Percentiles rank a stretch among this genome's conserved stretches.
These are phyloP conservation scores for Dryobotodes eremita DNA, from an alignment of 2,888 invertebrate species.

Conservation along the genomic window DNA sequence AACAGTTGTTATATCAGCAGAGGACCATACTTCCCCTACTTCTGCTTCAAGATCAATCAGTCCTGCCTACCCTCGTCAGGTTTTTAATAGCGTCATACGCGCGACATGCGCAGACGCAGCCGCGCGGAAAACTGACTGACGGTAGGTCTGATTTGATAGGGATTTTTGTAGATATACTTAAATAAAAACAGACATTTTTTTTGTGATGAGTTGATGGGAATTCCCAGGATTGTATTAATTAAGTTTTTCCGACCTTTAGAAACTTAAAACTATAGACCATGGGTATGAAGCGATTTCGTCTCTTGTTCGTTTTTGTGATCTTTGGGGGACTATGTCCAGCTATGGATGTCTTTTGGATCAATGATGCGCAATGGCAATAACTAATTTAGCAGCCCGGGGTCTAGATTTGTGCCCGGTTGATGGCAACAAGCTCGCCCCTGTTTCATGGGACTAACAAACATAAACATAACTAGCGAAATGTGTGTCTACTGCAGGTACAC, in stretches of 20 bases:
- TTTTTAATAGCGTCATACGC: conserved; percentile 60
- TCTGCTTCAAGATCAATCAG: conserved; percentile 48
- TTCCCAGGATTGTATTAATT: neutral
- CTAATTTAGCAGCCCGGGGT: no score
- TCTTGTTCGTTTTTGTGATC: neutral
- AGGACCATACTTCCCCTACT: conserved; percentile 7
- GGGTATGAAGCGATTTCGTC: neutral
- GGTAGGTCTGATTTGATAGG: conserved; percentile 44
- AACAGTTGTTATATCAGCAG: conserved; percentile 10
- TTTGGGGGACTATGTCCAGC: no score
- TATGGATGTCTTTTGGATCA: neutral
- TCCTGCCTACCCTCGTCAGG: conserved; percentile 70
- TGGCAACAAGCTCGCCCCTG: no score
- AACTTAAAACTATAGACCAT: neutral
- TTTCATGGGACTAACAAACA: no score
- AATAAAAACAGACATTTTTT: conserved; percentile 22
- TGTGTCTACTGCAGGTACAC: no score
- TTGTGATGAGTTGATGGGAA: conserved; percentile 2
- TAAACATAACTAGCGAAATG: no score
- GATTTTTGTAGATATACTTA: conserved; percentile 32
- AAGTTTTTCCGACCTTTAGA: neutral
- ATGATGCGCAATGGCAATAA: no score
- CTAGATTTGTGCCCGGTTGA: no score
- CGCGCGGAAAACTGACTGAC: conserved; percentile 68
- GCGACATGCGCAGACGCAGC: conserved; percentile 74